These are phyloP conservation scores for Tragelaphus imberbis DNA, from an alignment of 2,113 vertebrate species.

Conservation along the genomic window DNA sequence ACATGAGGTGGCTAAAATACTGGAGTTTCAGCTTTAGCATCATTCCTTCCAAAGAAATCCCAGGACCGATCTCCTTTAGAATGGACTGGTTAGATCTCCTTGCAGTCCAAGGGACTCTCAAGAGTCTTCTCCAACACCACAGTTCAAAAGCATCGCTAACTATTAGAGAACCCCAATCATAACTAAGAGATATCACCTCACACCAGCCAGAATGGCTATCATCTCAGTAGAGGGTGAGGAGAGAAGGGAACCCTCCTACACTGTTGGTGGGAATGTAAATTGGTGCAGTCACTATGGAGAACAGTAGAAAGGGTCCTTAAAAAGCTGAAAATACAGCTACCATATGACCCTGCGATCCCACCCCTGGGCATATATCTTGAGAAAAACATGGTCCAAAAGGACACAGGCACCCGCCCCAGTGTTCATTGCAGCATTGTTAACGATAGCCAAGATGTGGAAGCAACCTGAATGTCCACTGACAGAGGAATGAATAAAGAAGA, in stretches of 20 bases:
- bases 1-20: too few relatives aligned
- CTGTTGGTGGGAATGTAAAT: background rate
- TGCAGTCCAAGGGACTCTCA: too few relatives aligned
- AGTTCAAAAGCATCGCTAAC: background rate
- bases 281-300: background rate
- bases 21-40: too few relatives aligned
- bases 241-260: background rate
- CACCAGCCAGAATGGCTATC: background rate
- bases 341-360: background rate
- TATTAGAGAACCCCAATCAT: background rate
- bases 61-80: too few relatives aligned
- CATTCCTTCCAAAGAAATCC: too few relatives aligned
- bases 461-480: background rate
- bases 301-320: background rate
- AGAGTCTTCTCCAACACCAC: too few relatives aligned
- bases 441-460: background rate
- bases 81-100: too few relatives aligned
- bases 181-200: background rate
- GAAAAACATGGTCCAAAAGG: background rate
- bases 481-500: background rate
- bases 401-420: background rate
- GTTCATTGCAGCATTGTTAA: background rate
- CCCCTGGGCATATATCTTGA: background rate
- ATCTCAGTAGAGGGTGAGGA: background rate
- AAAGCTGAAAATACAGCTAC: background rate